Conservation (phyloP, 1,140 invertebrate genomes). For the Thalassaphorura encarpata region DNA sequence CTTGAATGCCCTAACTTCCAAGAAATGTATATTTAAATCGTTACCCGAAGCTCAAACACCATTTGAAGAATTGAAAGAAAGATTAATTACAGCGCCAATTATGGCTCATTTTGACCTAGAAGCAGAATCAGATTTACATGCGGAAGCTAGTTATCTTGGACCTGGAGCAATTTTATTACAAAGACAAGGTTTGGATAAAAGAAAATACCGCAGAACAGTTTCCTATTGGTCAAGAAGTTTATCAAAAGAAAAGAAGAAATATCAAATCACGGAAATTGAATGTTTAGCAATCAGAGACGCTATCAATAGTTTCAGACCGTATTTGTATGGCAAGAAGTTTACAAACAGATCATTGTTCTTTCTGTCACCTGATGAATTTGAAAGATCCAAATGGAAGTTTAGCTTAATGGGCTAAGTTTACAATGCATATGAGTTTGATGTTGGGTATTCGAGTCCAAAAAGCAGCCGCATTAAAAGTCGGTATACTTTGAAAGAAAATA, state of each 20-base stretch:
- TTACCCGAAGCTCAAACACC: neutral
- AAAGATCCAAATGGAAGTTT: conserved; percentile 1
- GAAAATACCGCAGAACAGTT: neutral
- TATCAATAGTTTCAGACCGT: conserved; percentile 4
- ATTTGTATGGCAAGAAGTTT: neutral
- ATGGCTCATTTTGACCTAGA: neutral
- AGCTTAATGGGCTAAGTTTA: conserved; percentile 2
- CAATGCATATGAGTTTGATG: conserved; percentile 5
- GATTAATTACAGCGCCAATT: neutral
- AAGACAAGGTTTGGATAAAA: neutral
- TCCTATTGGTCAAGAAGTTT: neutral
- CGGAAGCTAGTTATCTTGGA: neutral
- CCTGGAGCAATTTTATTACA: neutral
- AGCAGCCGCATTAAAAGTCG: conserved; percentile 7
- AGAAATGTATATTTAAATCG: conserved; percentile 13
- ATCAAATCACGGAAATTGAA: neutral
- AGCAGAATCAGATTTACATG: neutral
- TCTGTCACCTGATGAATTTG: neutral
- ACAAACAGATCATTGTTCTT: neutral
- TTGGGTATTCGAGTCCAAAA: conserved; percentile 7
- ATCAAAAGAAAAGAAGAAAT: neutral
- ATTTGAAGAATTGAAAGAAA: neutral
- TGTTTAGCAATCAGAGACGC: neutral
- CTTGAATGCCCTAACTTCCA: conserved; percentile 23
- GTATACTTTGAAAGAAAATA: neutral